A percentile compares a stretch with the other conserved stretches of the same genome.
These are phyloP conservation scores for Trilocha varians DNA, from an alignment of 2,888 invertebrate species.

Conservation along the genomic window DNA sequence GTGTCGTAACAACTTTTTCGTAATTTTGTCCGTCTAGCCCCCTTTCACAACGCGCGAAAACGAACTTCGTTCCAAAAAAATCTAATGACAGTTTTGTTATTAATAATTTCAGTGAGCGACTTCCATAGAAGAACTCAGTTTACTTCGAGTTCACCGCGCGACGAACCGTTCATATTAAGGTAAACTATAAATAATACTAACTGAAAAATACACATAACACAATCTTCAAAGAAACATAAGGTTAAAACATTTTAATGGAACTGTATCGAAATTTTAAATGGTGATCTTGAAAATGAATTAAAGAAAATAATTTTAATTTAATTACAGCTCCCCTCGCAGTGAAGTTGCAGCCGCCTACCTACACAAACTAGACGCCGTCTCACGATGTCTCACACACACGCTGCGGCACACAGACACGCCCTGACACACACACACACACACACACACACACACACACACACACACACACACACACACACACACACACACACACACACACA, in stretches of 20 bases:
- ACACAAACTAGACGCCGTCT: slow-evolving; percentile 42
- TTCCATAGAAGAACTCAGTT: slow-evolving; percentile 35
- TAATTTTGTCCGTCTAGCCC: too few species aligned
- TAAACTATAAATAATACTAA: slow-evolving; percentile 16
- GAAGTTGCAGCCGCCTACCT: slow-evolving; percentile 40
- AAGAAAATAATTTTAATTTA: background rate
- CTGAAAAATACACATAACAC: too few species aligned
- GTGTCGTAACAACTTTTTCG: too few species aligned
- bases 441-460: background rate
- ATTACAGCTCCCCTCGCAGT: slow-evolving; percentile 42
- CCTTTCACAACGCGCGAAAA: background rate
- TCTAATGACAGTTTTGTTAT: too few species aligned
- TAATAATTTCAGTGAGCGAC: slow-evolving; percentile 31
- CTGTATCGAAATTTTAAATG: too few species aligned
- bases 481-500: too few species aligned
- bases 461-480: too few species aligned
- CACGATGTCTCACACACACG: slow-evolving; percentile 38
- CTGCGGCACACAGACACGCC: slow-evolving; percentile 39
- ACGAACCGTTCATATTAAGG: slow-evolving; percentile 47
- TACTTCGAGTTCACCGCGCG: slow-evolving; percentile 33
- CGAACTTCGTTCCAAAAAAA: too few species aligned
- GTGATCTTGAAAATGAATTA: background rate
- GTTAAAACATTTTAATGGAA: too few species aligned
- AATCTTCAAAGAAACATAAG: too few species aligned
- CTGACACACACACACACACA: slow-evolving; percentile 20